Evolutionary conservation across 2,797 vertebrate species (phyloP).

Genomic region (Orientallactaga sibirica): DNA sequence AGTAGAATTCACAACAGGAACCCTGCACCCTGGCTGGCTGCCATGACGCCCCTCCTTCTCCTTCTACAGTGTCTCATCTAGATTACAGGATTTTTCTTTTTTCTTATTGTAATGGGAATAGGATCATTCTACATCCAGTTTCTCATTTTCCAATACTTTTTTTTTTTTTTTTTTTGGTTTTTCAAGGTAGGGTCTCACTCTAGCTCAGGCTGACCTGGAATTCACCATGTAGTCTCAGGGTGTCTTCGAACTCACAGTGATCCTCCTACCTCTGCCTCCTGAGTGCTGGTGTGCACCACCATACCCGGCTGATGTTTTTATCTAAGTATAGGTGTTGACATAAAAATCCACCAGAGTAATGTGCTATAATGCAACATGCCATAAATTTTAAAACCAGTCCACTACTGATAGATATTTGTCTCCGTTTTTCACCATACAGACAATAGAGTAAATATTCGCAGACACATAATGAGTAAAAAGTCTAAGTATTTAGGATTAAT

Average conservation of each 20-base stretch:
- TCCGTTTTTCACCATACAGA: background rate
- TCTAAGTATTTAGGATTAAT: constrained; percentile 20
- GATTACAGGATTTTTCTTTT: too few relatives aligned
- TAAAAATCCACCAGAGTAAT: background rate
- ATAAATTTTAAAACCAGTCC: constrained; percentile 19
- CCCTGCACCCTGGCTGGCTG: too few relatives aligned
- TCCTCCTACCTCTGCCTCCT: too few relatives aligned
- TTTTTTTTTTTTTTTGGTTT: too few relatives aligned
- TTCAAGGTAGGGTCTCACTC: too few relatives aligned
- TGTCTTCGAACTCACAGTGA: too few relatives aligned
- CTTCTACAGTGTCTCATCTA: background rate
- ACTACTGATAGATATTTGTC: background rate
- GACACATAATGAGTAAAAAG: background rate
- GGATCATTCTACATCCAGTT: background rate
- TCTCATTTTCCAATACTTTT: background rate
- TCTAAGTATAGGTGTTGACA: constrained; percentile 28
- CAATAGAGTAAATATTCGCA: background rate
- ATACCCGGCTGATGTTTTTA: background rate
- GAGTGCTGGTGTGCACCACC: too few relatives aligned
- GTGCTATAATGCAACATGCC: constrained; percentile 30
- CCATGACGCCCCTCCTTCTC: background rate
- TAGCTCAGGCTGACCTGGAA: too few relatives aligned
- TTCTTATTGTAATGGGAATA: background rate
- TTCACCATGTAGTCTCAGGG: too few relatives aligned
- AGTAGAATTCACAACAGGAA: background rate